Conservation (phyloP, 1,140 invertebrate genomes). For the Chrysoperla carnea region DNA sequence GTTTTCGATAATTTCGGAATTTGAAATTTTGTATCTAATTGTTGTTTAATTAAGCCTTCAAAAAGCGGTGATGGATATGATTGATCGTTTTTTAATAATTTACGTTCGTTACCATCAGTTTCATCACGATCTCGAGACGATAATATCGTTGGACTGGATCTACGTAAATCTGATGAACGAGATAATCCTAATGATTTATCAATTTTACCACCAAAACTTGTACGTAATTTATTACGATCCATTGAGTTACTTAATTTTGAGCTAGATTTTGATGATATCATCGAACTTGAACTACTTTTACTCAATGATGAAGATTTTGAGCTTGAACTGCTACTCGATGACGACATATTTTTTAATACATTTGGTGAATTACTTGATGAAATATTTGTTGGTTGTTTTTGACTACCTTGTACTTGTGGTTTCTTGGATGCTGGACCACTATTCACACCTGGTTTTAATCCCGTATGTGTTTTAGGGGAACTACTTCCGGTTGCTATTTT, state of each 20-base stretch:
- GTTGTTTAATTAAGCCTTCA: slow-evolving; percentile 54
- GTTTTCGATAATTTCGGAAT: slow-evolving; percentile 57
- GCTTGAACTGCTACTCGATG: slow-evolving; percentile 5
- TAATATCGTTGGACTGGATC: slow-evolving; percentile 37
- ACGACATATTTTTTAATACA: slow-evolving; percentile 13
- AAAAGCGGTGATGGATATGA: slow-evolving; percentile 32
- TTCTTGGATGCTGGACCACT: slow-evolving; percentile 67
- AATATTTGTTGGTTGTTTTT: slow-evolving; percentile 23
- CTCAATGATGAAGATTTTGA: slow-evolving; percentile 19
- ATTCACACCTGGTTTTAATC: slow-evolving; percentile 65
- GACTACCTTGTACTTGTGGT: slow-evolving; percentile 25
- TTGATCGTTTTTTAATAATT: slow-evolving; percentile 33
- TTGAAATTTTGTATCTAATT: slow-evolving; percentile 65
- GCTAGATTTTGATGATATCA: slow-evolving; percentile 25
- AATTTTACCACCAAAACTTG: slow-evolving; percentile 24
- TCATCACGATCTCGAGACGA: slow-evolving; percentile 28
- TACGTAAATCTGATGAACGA: slow-evolving; percentile 37
- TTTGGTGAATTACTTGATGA: slow-evolving; percentile 19
- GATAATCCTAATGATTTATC: slow-evolving; percentile 46
- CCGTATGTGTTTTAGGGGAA: slow-evolving; percentile 60
- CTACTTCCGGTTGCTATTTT: slow-evolving; percentile 29
- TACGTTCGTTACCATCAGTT: slow-evolving; percentile 32
- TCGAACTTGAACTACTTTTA: slow-evolving; percentile 25
- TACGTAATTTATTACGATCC: slow-evolving; percentile 20
- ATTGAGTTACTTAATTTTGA: slow-evolving; percentile 26